phyloP scores from a whole-genome alignment of 92 coral and sea anemone genomes.

The Porites evermanni region DNA sequence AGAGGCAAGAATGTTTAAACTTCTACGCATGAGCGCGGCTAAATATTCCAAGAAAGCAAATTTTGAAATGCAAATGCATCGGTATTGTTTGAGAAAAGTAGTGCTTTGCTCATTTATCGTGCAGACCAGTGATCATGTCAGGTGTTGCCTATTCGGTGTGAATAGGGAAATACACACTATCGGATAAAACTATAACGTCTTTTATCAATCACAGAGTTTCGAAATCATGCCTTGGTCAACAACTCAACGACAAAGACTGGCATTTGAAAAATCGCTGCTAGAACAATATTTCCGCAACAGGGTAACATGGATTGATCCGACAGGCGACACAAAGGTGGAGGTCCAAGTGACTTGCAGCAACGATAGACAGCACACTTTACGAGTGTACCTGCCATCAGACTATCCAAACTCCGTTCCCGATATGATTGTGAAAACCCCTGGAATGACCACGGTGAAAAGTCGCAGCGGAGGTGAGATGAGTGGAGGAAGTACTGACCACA shows the following conservation, averaged over 20 bases:
- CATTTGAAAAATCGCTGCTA: slow-evolving; percentile 58
- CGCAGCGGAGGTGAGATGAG: slow-evolving; percentile 22
- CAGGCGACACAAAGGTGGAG: slow-evolving; percentile 70
- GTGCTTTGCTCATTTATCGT: no score
- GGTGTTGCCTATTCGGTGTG: background rate
- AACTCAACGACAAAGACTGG: slow-evolving; percentile 64
- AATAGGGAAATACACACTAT: background rate
- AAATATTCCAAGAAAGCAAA: no score
- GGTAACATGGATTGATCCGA: slow-evolving; percentile 75
- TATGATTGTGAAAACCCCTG: slow-evolving; percentile 67
- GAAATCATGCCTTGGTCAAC: slow-evolving; percentile 70
- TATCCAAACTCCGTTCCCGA: slow-evolving; percentile 80
- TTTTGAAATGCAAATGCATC: no score
- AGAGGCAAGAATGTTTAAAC: no score
- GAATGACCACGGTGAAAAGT: slow-evolving; percentile 22
- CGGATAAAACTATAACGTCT: background rate
- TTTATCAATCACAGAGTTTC: no score
- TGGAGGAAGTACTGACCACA: background rate
- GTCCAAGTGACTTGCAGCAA: slow-evolving; percentile 66
- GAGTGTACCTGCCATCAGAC: slow-evolving; percentile 74
- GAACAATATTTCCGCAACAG: slow-evolving; percentile 47
- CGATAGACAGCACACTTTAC: slow-evolving; percentile 60
- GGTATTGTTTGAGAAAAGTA: no score
- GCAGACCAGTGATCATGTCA: no score
- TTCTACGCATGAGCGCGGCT: no score